Evolutionary conservation across 2,888 invertebrate species (phyloP).

Genomic region (Lordiphosa andalusiaca): DNA sequence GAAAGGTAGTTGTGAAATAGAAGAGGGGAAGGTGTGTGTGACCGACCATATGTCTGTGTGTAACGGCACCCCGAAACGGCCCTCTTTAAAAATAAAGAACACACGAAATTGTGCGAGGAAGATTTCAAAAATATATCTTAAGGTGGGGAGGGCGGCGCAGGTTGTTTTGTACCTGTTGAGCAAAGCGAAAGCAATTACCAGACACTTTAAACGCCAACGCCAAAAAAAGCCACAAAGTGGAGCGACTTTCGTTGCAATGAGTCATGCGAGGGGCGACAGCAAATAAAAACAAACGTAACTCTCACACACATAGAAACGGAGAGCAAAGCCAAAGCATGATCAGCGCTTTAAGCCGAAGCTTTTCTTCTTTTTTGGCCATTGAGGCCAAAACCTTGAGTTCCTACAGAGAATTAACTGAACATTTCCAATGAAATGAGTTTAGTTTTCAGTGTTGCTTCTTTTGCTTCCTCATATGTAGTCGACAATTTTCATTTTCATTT

Average conservation of each 20-base stretch:
- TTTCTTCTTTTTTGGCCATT: constrained; percentile 36
- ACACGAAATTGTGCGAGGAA: constrained; percentile 4
- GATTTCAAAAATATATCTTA: constrained; percentile 63
- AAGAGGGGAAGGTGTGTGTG: constrained; percentile 4
- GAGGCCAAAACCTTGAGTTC: constrained; percentile 47
- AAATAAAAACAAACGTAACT: constrained; percentile 27
- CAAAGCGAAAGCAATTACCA: constrained; percentile 29
- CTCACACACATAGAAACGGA: constrained; percentile 8
- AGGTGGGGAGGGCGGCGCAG: constrained; percentile 6
- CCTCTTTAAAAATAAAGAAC: constrained; percentile 9
- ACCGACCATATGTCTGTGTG: constrained; percentile 17
- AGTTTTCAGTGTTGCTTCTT: constrained; percentile 7
- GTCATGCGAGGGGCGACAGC: constrained; percentile 19
- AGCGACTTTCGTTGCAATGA: constrained; percentile 47
- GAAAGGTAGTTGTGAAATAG: constrained; percentile 31
- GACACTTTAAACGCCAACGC: constrained; percentile 18
- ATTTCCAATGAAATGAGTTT: constrained; percentile 4
- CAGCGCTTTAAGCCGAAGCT: constrained; percentile 30
- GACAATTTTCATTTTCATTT: constrained; percentile 54
- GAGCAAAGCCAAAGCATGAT: constrained; percentile 19
- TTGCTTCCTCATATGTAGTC: constrained; percentile 48
- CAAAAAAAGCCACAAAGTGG: constrained; percentile 14
- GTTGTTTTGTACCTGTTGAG: constrained; percentile 62
- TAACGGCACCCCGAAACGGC: constrained; percentile 37
- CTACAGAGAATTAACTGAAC: constrained; percentile 11